Conservation (phyloP, 2,888 invertebrate species). For the Calliscelio sp. region DNA sequence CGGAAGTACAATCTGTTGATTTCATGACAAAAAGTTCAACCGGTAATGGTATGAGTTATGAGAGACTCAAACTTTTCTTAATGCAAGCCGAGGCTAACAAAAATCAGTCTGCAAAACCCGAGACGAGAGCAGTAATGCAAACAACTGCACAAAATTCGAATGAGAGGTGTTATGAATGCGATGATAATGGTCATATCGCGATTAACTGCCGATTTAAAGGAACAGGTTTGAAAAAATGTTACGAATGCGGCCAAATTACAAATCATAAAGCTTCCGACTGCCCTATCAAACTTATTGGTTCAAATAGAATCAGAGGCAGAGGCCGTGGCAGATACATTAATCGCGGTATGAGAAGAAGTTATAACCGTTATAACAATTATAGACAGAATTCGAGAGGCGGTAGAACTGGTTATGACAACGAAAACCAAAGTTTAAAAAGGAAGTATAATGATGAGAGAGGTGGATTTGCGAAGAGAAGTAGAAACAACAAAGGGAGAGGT, state of each 20-base stretch:
- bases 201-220: neutral
- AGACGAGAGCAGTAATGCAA: slow-evolving; percentile 3
- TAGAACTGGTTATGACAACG: neutral
- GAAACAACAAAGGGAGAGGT: neutral
- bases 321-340: neutral
- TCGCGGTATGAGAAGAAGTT: neutral
- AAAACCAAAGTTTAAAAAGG: neutral
- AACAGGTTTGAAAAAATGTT: slow-evolving; percentile 21
- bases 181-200: slow-evolving; percentile 7
- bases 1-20: slow-evolving; percentile 14
- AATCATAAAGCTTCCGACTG: neutral
- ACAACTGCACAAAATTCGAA: neutral
- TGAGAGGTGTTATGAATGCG: slow-evolving; percentile 32
- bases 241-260: slow-evolving; percentile 4
- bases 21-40: slow-evolving; percentile 51
- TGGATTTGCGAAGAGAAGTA: neutral
- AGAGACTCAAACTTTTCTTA: slow-evolving; percentile 61
- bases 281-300: neutral
- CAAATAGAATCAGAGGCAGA: neutral
- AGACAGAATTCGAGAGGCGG: neutral
- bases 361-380: neutral
- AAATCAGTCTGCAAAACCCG: neutral
- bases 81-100: slow-evolving; percentile 65
- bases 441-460: neutral
- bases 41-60: slow-evolving; percentile 65